A percentile compares a stretch with the other conserved stretches of the same genome.
phyloP scores from a whole-genome alignment of 2,888 invertebrate species.

The Acholoe squamosa region DNA sequence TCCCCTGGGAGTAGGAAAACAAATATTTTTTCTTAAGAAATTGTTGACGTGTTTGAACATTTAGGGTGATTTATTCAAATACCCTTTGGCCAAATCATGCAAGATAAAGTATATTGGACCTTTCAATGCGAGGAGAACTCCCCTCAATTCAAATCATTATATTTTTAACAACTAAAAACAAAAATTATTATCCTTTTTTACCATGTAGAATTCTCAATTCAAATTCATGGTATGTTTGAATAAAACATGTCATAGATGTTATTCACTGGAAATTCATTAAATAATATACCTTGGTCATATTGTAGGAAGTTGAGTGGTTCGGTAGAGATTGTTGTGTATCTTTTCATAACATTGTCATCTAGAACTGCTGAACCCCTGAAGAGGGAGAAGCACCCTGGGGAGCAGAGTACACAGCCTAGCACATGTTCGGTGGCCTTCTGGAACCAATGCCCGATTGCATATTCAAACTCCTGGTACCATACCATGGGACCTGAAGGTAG shows the following conservation, averaged over 20 bases:
- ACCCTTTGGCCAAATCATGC: no score
- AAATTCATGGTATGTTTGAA: no score
- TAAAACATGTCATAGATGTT: no score
- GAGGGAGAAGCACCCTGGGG: conserved; percentile 78
- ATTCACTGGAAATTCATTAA: no score
- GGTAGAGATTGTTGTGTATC: conserved; percentile 72
- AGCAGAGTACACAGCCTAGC: conserved; percentile 84
- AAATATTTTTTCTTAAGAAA: neutral
- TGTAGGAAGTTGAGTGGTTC: conserved; percentile 75
- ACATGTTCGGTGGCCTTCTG: conserved; percentile 96
- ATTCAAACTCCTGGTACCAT: conserved; percentile 95
- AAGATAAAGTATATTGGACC: no score
- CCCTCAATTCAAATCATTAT: no score
- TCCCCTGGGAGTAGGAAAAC: conserved; percentile 87
- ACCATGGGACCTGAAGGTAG: conserved; percentile 88
- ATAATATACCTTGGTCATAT: conserved; percentile 79
- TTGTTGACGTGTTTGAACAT: no score
- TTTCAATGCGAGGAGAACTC: no score
- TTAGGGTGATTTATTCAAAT: no score
- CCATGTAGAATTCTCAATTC: no score
- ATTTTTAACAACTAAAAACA: no score
- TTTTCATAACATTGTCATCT: conserved; percentile 78
- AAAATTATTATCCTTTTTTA: no score
- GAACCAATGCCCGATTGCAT: conserved; percentile 95
- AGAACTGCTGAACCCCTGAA: conserved; percentile 77